Base-by-base conservation (phyloP, 2,888 invertebrate species). In the Lithophane semibrunnea region DNA sequence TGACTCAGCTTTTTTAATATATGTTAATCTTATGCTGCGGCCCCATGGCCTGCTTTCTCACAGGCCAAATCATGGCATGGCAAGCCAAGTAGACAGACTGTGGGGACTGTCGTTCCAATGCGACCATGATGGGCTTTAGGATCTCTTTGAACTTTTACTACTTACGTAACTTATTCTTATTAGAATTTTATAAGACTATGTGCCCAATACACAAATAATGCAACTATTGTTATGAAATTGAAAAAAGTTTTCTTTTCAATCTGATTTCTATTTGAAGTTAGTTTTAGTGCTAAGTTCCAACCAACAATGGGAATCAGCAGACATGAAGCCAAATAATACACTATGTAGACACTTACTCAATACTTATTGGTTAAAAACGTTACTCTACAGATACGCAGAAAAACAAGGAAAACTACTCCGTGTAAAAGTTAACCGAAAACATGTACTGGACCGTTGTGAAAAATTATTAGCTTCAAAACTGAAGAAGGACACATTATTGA, bases 401-500 rank as follows among this genome's bases (percentile, higher is more conserved):
- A 97, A 97, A 92, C 97, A 98, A 91, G 94, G 97, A 83, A 97
- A 97, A 88, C 92, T 98, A 77, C 93, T 97, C 86, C 95, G 97
- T 84, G 89, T 97, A 83, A 97, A 97, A 94, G 95, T 96, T 66
- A 97, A 97, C 82, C 95, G 97, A 88, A 95, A 96, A 87, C 96
- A 97, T 83, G 92, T 97, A 10, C 94, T 97, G 82, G 97, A 97
- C 81, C 92, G 97, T 89, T 97, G 97, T 86, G 96, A 96, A 76
- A 94, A 94, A 73, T 85, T 96, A 3, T 83, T 96, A 66, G 90
- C 93, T 0, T 89, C 92, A 2, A 96, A 96, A 88, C 83, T 95
- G 18, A 95, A 94, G 84, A 94, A 93, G 72, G 96, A 97, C 82
- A 92, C 93, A 60, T 84, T 97, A 52, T 70, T 94, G 21, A 95